A percentile compares a stretch with the other conserved stretches of the same genome.
Conservation (phyloP, 2,113 vertebrate genomes). For the Cavia aperea region DNA sequence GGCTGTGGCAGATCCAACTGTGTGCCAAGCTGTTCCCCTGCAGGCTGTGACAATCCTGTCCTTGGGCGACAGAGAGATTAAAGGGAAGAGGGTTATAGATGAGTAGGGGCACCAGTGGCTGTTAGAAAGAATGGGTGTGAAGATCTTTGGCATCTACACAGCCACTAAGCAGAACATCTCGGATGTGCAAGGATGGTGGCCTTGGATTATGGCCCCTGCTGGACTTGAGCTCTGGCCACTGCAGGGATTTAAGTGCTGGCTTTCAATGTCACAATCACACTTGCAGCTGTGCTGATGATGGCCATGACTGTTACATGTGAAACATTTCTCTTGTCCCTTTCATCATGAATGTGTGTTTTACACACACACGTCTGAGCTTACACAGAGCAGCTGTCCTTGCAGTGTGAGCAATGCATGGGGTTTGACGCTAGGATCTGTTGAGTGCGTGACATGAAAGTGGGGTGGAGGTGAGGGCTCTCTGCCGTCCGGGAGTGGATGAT, state of each 20-base stretch:
- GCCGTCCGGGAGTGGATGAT: background rate
- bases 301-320: background rate
- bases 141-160: background rate
- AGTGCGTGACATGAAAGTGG: background rate
- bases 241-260: background rate
- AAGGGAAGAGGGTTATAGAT: background rate
- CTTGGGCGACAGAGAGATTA: background rate
- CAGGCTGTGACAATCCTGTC: background rate
- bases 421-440: background rate
- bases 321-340: background rate
- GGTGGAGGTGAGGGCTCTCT: background rate
- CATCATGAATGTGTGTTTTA: background rate
- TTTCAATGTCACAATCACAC: background rate
- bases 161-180: background rate
- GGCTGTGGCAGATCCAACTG: background rate
- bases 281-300: background rate
- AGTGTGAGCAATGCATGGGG: too few species aligned
- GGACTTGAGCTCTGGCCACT: too few species aligned
- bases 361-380: accelerated
- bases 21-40: background rate
- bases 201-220: background rate
- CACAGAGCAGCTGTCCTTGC: background rate
- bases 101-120: background rate
- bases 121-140: too few species aligned
- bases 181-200: accelerated